These are phyloP conservation scores for Pilophorus perplexus DNA, from an alignment of 2,888 invertebrate species.

Conservation along the genomic window DNA sequence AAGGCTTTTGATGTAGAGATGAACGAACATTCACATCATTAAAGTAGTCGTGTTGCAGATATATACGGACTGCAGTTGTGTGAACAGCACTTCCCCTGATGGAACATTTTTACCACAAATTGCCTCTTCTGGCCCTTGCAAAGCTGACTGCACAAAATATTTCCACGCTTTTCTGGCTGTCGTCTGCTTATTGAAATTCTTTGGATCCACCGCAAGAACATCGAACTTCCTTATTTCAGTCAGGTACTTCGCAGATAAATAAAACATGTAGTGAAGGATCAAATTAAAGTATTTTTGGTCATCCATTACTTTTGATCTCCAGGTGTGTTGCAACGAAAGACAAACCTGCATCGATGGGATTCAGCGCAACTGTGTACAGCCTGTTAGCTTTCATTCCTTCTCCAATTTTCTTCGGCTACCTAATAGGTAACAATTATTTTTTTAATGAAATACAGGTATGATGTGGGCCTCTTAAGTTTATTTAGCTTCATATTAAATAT, in stretches of 20 bases:
- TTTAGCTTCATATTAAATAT: background rate
- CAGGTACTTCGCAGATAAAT: too few relatives aligned
- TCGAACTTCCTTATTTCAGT: constrained; percentile 63
- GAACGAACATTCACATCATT: too few relatives aligned
- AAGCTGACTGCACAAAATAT: constrained; percentile 59
- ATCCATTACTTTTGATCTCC: too few relatives aligned
- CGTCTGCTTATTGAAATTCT: constrained; percentile 60
- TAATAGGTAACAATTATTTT: constrained; percentile 58
- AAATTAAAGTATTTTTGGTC: too few relatives aligned
- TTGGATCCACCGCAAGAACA: constrained; percentile 61
- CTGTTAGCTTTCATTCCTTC: constrained; percentile 72
- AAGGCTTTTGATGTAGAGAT: too few relatives aligned
- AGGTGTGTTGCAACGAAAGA: constrained; percentile 71
- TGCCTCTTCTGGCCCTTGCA: constrained; percentile 51
- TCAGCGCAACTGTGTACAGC: constrained; percentile 66
- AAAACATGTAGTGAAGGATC: too few relatives aligned
- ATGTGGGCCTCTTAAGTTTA: background rate
- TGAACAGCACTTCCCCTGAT: constrained; percentile 8
- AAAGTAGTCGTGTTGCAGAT: constrained; percentile 51
- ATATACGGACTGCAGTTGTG: constrained; percentile 57
- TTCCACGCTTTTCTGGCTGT: constrained; percentile 59
- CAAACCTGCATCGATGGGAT: constrained; percentile 69
- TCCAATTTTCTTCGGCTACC: constrained; percentile 71
- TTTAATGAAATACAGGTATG: background rate
- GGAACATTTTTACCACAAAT: constrained; percentile 5